Percentiles rank a stretch among this genome's conserved stretches.
These are phyloP conservation scores for Ridgeia piscesae DNA, from an alignment of 1,140 invertebrate species.

Conservation along the genomic window DNA sequence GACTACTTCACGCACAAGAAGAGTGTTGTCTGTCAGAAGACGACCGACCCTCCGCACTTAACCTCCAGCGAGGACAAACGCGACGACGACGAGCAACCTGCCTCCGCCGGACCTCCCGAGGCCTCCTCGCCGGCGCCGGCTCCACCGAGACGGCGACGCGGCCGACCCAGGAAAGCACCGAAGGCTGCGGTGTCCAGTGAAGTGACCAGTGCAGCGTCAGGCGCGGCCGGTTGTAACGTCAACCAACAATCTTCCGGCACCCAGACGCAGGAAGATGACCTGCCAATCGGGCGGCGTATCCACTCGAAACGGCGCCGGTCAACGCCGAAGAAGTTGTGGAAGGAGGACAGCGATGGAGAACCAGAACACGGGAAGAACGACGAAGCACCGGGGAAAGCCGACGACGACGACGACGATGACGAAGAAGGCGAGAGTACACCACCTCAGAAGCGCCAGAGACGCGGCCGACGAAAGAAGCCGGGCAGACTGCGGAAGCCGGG, in stretches of 20 bases:
- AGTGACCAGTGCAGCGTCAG: neutral
- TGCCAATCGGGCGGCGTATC: neutral
- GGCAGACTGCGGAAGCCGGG: too few relatives aligned
- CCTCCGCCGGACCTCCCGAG: neutral
- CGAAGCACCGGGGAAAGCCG: neutral
- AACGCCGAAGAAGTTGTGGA: slow-evolving; percentile 8
- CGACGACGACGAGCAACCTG: neutral
- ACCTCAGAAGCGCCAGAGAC: neutral
- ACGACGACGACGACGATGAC: neutral
- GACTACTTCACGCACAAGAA: slow-evolving; percentile 27
- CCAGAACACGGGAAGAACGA: neutral
- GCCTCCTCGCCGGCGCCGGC: neutral
- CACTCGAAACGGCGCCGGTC: neutral
- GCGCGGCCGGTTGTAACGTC: neutral
- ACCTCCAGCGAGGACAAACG: neutral
- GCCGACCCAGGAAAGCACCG: neutral
- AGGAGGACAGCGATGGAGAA: neutral
- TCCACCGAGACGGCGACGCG: neutral
- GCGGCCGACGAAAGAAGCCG: slow-evolving; percentile 9
- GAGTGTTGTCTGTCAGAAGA: slow-evolving; percentile 16
- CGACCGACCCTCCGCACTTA: neutral
- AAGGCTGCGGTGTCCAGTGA: neutral
- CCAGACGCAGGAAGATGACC: neutral
- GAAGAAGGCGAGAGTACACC: neutral
- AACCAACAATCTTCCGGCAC: neutral